Conservation (phyloP, 2,888 invertebrate species). For the Xestia c-nigrum region DNA sequence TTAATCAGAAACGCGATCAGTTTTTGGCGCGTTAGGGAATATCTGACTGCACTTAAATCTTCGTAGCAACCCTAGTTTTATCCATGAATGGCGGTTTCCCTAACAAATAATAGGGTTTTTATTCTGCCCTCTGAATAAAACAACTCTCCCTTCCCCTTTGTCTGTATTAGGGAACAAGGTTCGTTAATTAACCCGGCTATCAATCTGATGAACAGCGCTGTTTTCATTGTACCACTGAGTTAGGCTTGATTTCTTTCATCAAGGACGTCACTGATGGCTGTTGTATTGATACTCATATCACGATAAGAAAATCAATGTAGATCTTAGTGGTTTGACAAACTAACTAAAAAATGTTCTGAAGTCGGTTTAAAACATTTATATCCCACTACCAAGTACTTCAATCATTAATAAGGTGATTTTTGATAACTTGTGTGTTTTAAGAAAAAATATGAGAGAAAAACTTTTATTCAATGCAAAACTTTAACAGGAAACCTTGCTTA, state of each 20-base stretch:
- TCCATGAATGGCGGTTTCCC: slow-evolving; percentile 27
- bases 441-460: background rate
- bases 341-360: background rate
- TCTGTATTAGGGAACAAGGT: slow-evolving; percentile 58
- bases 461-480: background rate
- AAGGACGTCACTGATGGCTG: slow-evolving; percentile 1
- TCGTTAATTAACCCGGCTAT: slow-evolving; percentile 72
- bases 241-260: slow-evolving; percentile 52
- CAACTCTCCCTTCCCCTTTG: slow-evolving; percentile 39
- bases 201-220: slow-evolving; percentile 68
- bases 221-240: slow-evolving; percentile 65
- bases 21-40: background rate
- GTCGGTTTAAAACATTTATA: background rate
- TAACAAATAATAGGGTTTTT: slow-evolving; percentile 54
- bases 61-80: slow-evolving; percentile 35
- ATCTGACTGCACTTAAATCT: background rate
- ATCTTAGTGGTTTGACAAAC: background rate
- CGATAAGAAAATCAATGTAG: background rate
- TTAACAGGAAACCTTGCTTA: background rate
- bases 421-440: background rate
- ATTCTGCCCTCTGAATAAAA: slow-evolving; percentile 40
- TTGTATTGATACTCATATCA: background rate
- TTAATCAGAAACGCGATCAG: background rate
- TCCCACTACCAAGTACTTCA: too few species aligned
- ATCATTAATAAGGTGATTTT: too few species aligned